phyloP scores from a whole-genome alignment of 2,888 invertebrate genomes.

The Leuctra nigra region DNA sequence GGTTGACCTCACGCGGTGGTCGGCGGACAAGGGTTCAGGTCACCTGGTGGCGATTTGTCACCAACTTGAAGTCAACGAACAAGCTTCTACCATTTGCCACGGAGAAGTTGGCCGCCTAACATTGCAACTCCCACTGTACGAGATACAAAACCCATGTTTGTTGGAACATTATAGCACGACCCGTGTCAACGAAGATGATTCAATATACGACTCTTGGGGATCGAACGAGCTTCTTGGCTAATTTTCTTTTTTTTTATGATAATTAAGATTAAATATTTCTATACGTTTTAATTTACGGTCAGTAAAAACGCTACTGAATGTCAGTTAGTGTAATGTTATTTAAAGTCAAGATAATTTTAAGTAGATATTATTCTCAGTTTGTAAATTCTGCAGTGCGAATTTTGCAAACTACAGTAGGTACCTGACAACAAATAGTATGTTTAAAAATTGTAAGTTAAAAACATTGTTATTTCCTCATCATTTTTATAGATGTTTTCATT shows the following conservation, averaged over 20 bases:
- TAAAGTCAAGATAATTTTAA: no score
- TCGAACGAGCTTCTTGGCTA: not conserved
- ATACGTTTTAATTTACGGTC: not conserved
- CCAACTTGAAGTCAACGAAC: conserved; percentile 42
- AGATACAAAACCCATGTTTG: not conserved
- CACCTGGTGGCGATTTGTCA: conserved; percentile 46
- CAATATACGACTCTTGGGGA: conserved; percentile 11
- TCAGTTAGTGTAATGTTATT: no score
- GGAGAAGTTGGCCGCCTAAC: not conserved
- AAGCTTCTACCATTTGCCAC: conserved; percentile 42
- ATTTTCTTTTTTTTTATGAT: not conserved
- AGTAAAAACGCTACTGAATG: not conserved
- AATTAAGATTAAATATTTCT: not conserved
- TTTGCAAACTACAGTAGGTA: no score
- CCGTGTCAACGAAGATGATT: conserved; percentile 12
- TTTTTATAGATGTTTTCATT: no score
- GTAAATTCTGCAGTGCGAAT: no score
- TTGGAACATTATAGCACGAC: not conserved
- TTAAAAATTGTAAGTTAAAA: no score
- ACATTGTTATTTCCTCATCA: no score
- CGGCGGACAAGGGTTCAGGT: conserved; percentile 37
- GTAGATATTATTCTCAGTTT: no score
- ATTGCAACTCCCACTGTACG: conserved; percentile 3
- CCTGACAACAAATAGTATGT: no score
- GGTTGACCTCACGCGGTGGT: conserved; percentile 17